Evolutionary conservation across 2,113 vertebrate species (phyloP).

Genomic region (Siphamia tubifer): DNA sequence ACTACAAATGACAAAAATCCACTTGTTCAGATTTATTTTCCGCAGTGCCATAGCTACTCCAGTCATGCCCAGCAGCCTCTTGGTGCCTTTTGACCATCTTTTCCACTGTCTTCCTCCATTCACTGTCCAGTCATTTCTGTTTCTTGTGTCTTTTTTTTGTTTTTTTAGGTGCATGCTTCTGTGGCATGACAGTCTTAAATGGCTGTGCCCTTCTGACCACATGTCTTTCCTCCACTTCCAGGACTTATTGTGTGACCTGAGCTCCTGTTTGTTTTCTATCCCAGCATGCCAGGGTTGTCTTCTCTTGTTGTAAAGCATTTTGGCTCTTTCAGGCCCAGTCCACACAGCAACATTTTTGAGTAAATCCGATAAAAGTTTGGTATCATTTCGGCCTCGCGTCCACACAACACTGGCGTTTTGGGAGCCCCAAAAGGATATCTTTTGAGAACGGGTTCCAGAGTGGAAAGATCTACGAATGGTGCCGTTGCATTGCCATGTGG

Average conservation of each 20-base stretch:
- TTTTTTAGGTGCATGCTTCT: constrained; percentile 76
- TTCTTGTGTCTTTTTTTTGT: constrained; percentile 47
- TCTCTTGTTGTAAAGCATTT: constrained; percentile 51
- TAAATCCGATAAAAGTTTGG: no score
- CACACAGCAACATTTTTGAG: no score
- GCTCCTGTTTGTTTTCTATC: constrained; percentile 61
- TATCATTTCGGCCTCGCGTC: no score
- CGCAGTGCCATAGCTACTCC: no score
- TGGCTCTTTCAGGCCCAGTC: constrained; percentile 25
- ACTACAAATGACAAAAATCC: no score
- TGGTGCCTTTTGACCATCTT: constrained; percentile 27
- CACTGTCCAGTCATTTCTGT: constrained; percentile 44
- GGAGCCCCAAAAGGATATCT: no score
- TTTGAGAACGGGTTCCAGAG: no score
- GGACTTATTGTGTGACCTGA: constrained; percentile 49
- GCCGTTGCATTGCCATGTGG: no score
- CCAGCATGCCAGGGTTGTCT: constrained; percentile 73
- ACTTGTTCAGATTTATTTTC: no score
- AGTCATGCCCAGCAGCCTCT: no score
- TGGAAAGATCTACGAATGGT: constrained; percentile 2
- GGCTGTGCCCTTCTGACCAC: constrained; percentile 46
- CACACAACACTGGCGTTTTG: no score
- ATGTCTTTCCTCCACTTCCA: constrained; percentile 57
- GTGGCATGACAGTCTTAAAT: constrained; percentile 75
- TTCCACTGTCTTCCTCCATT: constrained; percentile 60